Conservation (phyloP, 2,888 invertebrate genomes). For the Branchipolynoe longqiensis region DNA sequence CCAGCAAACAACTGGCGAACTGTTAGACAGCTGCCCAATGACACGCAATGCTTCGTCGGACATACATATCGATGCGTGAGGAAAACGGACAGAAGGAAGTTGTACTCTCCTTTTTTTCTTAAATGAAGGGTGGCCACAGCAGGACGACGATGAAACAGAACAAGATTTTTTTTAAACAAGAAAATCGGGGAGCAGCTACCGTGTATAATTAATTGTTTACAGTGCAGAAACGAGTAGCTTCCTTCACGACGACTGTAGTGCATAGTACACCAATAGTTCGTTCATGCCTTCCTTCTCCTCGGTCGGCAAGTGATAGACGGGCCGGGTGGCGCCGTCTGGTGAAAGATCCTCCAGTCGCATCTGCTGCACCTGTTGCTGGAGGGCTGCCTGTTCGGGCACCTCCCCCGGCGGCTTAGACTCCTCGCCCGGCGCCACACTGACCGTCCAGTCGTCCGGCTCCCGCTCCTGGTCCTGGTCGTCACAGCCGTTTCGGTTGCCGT, state of each 20-base stretch:
- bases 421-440: constrained; percentile 15
- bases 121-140: background rate
- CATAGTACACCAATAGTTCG: constrained; percentile 62
- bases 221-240: background rate
- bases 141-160: background rate
- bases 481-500: constrained; percentile 1
- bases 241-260: constrained; percentile 61
- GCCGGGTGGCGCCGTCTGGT: background rate
- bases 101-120: background rate
- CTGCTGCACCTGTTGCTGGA: background rate
- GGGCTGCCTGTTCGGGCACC: background rate
- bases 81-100: too few relatives aligned
- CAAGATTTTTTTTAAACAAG: background rate
- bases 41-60: background rate
- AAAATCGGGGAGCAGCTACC: constrained; percentile 33
- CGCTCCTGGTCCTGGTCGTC: background rate
- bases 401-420: background rate
- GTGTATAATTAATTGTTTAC: background rate
- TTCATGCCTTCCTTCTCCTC: constrained; percentile 41
- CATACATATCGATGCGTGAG: background rate
- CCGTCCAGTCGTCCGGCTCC: constrained; percentile 12
- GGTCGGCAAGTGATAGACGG: background rate
- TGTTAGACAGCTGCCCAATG: background rate
- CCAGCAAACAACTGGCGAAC: background rate
- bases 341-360: background rate